Evolutionary conservation across 2,797 vertebrate genomes (phyloP), one percentile per base, ranked within the genome.

Genomic region (Chiroxiphia lanceolata): DNA sequence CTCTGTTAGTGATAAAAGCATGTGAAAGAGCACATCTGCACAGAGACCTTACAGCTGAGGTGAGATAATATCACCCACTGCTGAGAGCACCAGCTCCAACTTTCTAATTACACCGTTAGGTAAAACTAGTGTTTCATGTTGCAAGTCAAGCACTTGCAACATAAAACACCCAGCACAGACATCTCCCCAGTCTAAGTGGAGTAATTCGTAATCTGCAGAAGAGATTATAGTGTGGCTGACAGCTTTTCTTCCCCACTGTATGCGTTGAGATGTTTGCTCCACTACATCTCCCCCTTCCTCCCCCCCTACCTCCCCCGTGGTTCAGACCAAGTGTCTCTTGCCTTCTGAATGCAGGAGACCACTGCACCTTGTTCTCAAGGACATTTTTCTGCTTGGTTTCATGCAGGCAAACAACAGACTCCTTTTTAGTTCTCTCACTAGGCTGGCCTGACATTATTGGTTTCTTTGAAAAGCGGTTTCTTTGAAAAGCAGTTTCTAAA

Each of bases 51-150:
- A 64, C 48, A 87, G 71, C 36, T 56, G 92, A 42, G 36, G 64
- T 76, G 82, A 96, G 74, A 78, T 27, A 91, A 94, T 71, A 61
- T 45, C 59, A 91, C 71, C 45, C 63, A 90, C 65, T 13, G 34
- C 90, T 91, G 83, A 92, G 83, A 87, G 69, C 50, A 90, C 78
- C 89, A 94, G 33, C 92, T 97, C 93, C 71, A 96, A 93, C 94
- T 96, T 95, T 81, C 87, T 94, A 94, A 72, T 89, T 96, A 88
- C 36, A 83, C 57, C 51, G n/a, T 87, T 87, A 53, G 63, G 87
- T 96, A 97, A 96, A 83, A 83, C 40, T 61, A 78, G 85, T 87
- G 45, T 95, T 97, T 95, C 92, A 51, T 45, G 64, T 77, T 83
- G 42, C 84, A 97, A 95, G 96, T 57, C 89, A 93, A 85, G 60